Evolutionary conservation across 1,140 invertebrate species (phyloP).

Genomic region (Linepithema humile): DNA sequence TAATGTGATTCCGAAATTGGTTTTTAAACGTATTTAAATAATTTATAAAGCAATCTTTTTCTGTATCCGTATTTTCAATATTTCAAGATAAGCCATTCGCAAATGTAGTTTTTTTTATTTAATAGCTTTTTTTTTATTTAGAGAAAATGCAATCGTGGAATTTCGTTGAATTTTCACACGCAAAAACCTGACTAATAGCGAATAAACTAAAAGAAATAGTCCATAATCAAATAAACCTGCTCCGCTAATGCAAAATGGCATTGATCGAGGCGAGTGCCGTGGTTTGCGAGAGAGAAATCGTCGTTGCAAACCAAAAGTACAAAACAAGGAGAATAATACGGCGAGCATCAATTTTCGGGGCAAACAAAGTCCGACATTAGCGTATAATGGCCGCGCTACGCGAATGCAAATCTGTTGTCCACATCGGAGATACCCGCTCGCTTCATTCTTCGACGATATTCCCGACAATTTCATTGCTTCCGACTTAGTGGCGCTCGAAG

Average conservation of each 20-base stretch:
- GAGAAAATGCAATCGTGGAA: neutral
- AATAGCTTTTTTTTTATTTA: neutral
- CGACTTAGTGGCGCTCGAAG: constrained; percentile 46
- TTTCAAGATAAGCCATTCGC: neutral
- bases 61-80: neutral
- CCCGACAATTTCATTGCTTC: constrained; percentile 62
- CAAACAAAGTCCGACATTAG: constrained; percentile 69
- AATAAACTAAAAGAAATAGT: neutral
- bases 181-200: neutral
- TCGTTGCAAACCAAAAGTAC: constrained; percentile 9
- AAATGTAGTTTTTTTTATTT: neutral
- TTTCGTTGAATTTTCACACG: neutral
- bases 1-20: neutral
- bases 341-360: constrained; percentile 68
- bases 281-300: constrained; percentile 14
- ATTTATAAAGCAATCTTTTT: neutral
- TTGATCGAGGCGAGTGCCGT: neutral
- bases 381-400: constrained; percentile 56
- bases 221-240: neutral
- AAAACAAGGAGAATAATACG: constrained; percentile 38
- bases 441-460: neutral
- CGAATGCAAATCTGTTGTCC: constrained; percentile 61
- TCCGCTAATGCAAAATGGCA: neutral
- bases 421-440: neutral
- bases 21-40: neutral